Evolutionary conservation across 2,113 vertebrate species (phyloP), one percentile per base, ranked within the genome.

Genomic region (Petrocephalus microphthalmus): DNA sequence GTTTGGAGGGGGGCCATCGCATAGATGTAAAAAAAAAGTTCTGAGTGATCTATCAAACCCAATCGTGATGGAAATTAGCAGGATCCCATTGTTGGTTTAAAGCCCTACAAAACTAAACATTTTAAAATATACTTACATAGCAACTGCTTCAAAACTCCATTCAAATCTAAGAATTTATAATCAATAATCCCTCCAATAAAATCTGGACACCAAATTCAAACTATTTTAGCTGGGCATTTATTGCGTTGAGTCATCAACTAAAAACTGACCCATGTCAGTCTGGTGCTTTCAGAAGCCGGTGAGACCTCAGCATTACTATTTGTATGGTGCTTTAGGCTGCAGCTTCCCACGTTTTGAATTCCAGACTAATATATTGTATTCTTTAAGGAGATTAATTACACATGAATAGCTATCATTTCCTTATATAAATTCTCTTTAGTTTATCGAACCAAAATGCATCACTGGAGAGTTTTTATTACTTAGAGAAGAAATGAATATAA

Each of bases 401-500:
- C 20, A 49, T 84, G 47, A 25, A 25, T 2, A 84, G 20, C 13
- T 84, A 19, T 84, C 0, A 52, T 51, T 52, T 84, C 47, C 47
- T 84, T 51, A 29, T 51, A 51, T 84, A 84, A 84, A 25, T 52
- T 29, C 83, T 10, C 17, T n/a, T 52, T 29, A 52, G n/a, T 22
- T 52, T 29, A 84, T 22, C 25, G 52, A 47, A 47, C 19, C 19
- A 67, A 67, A 67, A 67, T 29, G 7, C 22, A 29, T 29, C n/a
- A 67, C 54, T 57, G 54, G 54, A 56, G 19, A 67, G 60, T 29
- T 29, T 67, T 67, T 67, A 8, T 84, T 84, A 49, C 47, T 25
- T 25, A 89, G 49, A 89, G 84, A 53, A 88, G 88, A 89, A 78
- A 78, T 86, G 60, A 67, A 37, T 94, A 94, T 90, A 93, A 85